These are phyloP conservation scores for Formicarius rufipectus DNA, from an alignment of 2,113 vertebrate species.

Conservation along the genomic window DNA sequence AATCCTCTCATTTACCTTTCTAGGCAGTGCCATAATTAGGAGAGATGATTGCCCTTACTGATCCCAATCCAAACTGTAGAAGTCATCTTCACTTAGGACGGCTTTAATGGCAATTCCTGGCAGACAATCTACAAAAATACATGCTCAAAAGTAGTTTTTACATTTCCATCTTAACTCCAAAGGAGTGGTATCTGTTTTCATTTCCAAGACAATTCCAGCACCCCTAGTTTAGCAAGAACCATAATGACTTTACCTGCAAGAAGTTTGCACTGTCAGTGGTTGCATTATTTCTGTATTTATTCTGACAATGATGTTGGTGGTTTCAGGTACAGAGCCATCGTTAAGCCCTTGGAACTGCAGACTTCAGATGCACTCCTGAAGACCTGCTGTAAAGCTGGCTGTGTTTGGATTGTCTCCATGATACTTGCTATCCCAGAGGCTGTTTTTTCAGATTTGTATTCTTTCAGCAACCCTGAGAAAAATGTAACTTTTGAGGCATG, in stretches of 20 bases:
- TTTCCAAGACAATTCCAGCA: not conserved
- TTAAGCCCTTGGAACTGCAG: conserved; percentile 80
- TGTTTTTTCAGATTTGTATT: conserved; percentile 79
- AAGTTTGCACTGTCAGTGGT: not conserved
- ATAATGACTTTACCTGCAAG: not conserved
- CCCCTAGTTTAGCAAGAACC: not conserved
- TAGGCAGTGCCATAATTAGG: not conserved
- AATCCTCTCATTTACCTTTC: not conserved
- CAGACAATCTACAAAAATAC: not conserved
- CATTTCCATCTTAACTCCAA: not conserved
- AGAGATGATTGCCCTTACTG: not conserved
- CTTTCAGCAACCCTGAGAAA: conserved; percentile 70
- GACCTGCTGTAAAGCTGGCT: conserved; percentile 78
- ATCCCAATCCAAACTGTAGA: not conserved
- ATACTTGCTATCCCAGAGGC: conserved; percentile 79
- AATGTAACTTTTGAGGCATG: conserved; percentile 76
- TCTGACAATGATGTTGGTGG: not conserved
- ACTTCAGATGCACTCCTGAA: conserved; percentile 75
- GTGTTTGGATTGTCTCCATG: conserved; percentile 79
- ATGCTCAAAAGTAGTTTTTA: not conserved
- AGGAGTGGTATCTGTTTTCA: not conserved
- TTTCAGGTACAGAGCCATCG: conserved; percentile 79
- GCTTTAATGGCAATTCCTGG: not conserved
- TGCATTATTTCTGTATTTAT: not conserved
- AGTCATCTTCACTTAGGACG: not conserved